Conservation (phyloP, 1,140 invertebrate genomes). For the Meteorus sp. region DNA sequence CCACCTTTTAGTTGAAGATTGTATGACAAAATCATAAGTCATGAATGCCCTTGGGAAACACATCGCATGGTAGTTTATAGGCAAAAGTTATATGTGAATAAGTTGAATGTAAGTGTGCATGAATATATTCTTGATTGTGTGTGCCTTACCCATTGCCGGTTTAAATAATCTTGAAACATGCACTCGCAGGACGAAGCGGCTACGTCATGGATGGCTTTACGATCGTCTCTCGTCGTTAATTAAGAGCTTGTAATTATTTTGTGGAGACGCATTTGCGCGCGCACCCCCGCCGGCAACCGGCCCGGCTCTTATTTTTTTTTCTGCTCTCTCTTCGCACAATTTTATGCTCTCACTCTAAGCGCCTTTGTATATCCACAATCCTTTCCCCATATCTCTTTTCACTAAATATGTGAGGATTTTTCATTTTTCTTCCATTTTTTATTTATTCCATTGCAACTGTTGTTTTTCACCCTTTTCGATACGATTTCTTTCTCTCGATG, state of each 20-base stretch:
- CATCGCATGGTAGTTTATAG: conserved; percentile 21
- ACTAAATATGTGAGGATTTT: background rate
- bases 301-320: conserved; percentile 23
- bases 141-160: conserved; percentile 41
- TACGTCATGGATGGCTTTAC: conserved; percentile 53
- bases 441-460: background rate
- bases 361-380: background rate
- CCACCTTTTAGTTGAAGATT: too few species aligned
- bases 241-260: conserved; percentile 60
- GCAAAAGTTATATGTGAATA: conserved; percentile 11
- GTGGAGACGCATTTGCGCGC: conserved; percentile 55
- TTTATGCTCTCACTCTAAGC: background rate
- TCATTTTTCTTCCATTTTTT: background rate
- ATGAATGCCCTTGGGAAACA: background rate
- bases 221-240: conserved; percentile 56
- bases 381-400: background rate
- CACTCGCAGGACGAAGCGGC: conserved; percentile 43
- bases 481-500: too few species aligned
- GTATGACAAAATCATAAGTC: background rate
- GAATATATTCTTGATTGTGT: conserved; percentile 2
- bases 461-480: background rate
- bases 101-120: too few species aligned
- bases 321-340: background rate
- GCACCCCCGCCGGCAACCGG: conserved; percentile 54
- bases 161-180: conserved; percentile 58